A percentile compares a stretch with the other conserved stretches of the same genome.
Evolutionary conservation across 2,888 invertebrate genomes (phyloP).

Genomic region (Unio delphinus): DNA sequence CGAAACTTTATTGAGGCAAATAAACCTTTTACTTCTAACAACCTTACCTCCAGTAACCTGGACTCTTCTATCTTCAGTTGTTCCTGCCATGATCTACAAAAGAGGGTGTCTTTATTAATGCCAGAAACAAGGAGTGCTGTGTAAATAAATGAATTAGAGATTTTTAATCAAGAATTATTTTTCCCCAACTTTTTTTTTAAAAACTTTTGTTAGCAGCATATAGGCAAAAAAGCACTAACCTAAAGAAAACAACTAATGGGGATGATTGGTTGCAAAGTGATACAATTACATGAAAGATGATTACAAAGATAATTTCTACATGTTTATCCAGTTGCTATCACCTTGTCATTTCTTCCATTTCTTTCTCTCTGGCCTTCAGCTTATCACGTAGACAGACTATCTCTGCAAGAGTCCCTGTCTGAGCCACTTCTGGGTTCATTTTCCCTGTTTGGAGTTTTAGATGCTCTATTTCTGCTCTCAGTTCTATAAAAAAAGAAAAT

Average conservation of each 20-base stretch:
- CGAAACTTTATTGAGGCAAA: too few relatives aligned
- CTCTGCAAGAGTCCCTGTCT: constrained; percentile 68
- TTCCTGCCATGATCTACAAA: constrained; percentile 74
- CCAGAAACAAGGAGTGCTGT: too few relatives aligned
- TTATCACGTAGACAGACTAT: constrained; percentile 77
- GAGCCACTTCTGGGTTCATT: constrained; percentile 62
- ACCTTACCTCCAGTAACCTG: constrained; percentile 74
- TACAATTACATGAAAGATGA: too few relatives aligned
- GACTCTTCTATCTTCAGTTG: constrained; percentile 74
- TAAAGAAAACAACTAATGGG: too few relatives aligned
- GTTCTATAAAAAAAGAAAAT: constrained; percentile 71
- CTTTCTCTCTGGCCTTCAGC: constrained; percentile 77
- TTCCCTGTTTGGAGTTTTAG: constrained; percentile 74
- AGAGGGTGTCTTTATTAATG: not conserved
- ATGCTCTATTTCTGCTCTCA: constrained; percentile 80
- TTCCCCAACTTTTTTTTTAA: too few relatives aligned
- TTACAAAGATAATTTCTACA: too few relatives aligned
- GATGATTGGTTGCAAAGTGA: too few relatives aligned
- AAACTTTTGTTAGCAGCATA: too few relatives aligned
- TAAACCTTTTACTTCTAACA: too few relatives aligned
- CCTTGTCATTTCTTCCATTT: constrained; percentile 76
- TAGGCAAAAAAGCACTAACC: too few relatives aligned
- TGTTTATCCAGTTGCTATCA: constrained; percentile 32
- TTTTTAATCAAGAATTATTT: too few relatives aligned
- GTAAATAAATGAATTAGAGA: too few relatives aligned